These are phyloP conservation scores for Armadillidium nasatum DNA, from an alignment of 1,140 invertebrate genomes.

Conservation along the genomic window DNA sequence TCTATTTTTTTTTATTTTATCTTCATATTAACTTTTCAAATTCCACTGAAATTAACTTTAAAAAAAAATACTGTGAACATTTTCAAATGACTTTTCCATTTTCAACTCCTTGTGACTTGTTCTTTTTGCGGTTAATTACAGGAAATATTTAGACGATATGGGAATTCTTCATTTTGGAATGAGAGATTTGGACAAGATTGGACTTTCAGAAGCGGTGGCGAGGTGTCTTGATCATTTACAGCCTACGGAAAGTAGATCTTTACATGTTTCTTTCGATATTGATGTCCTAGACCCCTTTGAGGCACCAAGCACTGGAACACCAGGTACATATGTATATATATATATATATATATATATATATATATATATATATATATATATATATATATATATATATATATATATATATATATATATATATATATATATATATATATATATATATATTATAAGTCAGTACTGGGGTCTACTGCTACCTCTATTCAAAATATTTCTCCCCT, in stretches of 20 bases:
- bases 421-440: neutral
- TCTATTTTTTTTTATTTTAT: too few species aligned
- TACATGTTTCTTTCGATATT: slow-evolving; percentile 91
- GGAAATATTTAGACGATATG: slow-evolving; percentile 58
- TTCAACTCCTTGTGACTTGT: neutral
- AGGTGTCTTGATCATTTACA: slow-evolving; percentile 64
- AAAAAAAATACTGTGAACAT: neutral
- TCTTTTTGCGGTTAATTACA: slow-evolving; percentile 14
- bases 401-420: slow-evolving; percentile 14
- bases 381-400: too few species aligned
- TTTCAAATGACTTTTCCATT: neutral
- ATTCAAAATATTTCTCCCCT: too few species aligned
- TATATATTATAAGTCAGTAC: too few species aligned
- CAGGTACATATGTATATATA: slow-evolving; percentile 54
- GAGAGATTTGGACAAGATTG: slow-evolving; percentile 72
- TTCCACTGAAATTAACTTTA: too few species aligned
- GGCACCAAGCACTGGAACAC: slow-evolving; percentile 81
- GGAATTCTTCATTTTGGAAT: slow-evolving; percentile 73
- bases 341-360: too few species aligned
- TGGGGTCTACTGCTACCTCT: too few species aligned
- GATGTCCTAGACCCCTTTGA: slow-evolving; percentile 78
- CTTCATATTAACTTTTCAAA: neutral
- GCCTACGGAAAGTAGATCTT: slow-evolving; percentile 62
- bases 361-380: too few species aligned
- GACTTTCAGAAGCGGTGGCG: slow-evolving; percentile 55